Evolutionary conservation across 2,888 invertebrate species (phyloP).

Genomic region (Cephus nigrinus): DNA sequence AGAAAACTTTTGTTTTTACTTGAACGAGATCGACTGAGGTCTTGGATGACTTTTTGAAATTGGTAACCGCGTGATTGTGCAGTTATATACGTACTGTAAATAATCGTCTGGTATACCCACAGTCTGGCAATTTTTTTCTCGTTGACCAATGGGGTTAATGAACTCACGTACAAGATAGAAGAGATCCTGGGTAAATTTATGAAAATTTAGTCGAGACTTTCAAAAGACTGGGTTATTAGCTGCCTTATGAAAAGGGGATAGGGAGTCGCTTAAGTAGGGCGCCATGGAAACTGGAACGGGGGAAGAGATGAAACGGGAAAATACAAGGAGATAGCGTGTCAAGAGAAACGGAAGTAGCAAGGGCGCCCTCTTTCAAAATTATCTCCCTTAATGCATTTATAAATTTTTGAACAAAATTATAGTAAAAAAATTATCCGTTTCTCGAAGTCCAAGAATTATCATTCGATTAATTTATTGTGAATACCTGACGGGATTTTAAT

Average conservation of each 20-base stretch:
- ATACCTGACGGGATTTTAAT: not conserved
- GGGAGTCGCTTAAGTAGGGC: constrained; percentile 15
- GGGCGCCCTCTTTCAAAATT: not conserved
- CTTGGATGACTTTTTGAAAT: not conserved
- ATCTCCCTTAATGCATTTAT: not conserved
- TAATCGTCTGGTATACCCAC: not conserved
- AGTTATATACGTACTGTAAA: not conserved
- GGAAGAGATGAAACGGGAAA: constrained; percentile 5
- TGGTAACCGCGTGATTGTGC: not conserved
- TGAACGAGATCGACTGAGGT: not conserved
- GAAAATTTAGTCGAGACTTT: constrained; percentile 21
- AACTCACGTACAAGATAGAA: not conserved
- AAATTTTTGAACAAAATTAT: too few species aligned
- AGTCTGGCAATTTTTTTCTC: not conserved
- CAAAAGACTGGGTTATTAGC: constrained; percentile 21
- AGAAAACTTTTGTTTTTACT: not conserved
- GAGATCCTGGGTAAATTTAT: constrained; percentile 14
- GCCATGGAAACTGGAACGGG: not conserved
- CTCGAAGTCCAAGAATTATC: too few species aligned
- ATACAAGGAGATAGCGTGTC: constrained; percentile 15
- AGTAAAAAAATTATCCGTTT: too few species aligned
- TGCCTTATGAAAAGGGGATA: constrained; percentile 10
- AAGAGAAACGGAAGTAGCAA: constrained; percentile 18
- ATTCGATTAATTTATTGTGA: not conserved
- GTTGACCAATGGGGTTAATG: not conserved